Base-by-base conservation (phyloP, 2,113 vertebrate species). In the Regulus satrapa region DNA sequence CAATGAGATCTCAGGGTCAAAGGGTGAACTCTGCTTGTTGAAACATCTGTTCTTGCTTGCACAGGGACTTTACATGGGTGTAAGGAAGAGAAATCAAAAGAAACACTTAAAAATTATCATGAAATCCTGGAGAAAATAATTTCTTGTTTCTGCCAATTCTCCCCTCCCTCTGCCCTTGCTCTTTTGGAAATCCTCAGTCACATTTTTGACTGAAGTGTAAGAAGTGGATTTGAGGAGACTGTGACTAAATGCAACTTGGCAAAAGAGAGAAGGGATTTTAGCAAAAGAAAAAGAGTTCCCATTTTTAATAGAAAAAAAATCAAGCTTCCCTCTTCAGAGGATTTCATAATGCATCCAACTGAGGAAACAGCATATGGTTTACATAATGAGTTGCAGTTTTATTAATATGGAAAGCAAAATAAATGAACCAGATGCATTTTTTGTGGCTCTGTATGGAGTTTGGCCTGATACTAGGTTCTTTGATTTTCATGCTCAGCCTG, bases 11-110 rank as follows among this genome's bases (percentile, higher is more conserved):
- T 82, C 1, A 1, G 62, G 95, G 95, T 93, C 86, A 75, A 89
- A 82, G 76, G 92, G 96, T 83, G 89, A 96, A 85, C 89, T 91
- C 72, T 18, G 45, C 77, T 93, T 96, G 89, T 96, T 96, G 87
- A 81, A 97, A 97, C 98, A 98, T 97, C 95, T 98, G 98, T 97
- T 98, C 96, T 95, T 96, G 77, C 89, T 98, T 97, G 97, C 87
- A 95, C 29, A 89, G 88, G 86, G 95, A 95, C 36, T 85, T 95
- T 56, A 81, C 89, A 96, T 12, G 61, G 66, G 64, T 94, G 86
- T 87, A 97, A 97, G 85, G 78, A 87, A 74, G 89, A 92, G 85
- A 96, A 95, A 97, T 93, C 90, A 94, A 95, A 97, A 96, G 94
- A 84, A 91, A 25, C 61, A 86, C 56, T 90, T 93, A 59, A 94